Evolutionary conservation across 2,797 vertebrate genomes (phyloP), one percentile per base, ranked within the genome.

Genomic region (Hapalemur alaotrensis): DNA sequence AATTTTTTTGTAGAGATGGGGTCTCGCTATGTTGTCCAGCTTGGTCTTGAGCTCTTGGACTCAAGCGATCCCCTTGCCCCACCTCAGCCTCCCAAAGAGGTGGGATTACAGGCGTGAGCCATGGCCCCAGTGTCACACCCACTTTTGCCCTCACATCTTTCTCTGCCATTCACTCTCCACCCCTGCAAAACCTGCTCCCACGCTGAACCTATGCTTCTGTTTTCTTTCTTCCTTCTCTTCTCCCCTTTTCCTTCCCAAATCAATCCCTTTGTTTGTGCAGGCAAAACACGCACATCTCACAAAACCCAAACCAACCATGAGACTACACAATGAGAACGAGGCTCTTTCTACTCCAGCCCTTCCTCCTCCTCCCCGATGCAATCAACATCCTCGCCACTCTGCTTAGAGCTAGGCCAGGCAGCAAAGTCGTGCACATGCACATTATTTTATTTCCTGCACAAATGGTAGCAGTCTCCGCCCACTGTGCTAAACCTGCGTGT

Each of bases 361-460:
- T 46, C 32, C 4, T 15, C 11, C 41, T 80, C 43, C 41, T 69
- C 48, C 57, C 13, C 4, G 7, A 52, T 25, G 65, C 79, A 20
- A 59, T 32, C 89, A n/a, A 14, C 20, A 22, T 7, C 22, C 54
- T 22, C 8, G 50, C 54, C 54, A 23, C 52, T 23, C 30, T 17
- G 61, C 61, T 15, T 17, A 30, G 17, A 72, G 72, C 80, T 2
- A 8, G 46, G 10, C 50, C 12, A 25, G 6, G 54, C 22, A 1
- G 38, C 8, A 0, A 30, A 12, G 7, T 22, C 9, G 7, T 20
- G 61, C 41, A 6, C 23, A 0, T 3, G 5, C 2, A 1, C 0
- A 0, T 30, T 17, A 25, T 18, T 96, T 72, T 48, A 78, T 50
- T 90, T 93, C 85, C 75, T 57, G 10, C 12, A 23, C 41, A 41